phyloP scores from a whole-genome alignment of 2,888 invertebrate genomes.

The Oscheius sp. region DNA sequence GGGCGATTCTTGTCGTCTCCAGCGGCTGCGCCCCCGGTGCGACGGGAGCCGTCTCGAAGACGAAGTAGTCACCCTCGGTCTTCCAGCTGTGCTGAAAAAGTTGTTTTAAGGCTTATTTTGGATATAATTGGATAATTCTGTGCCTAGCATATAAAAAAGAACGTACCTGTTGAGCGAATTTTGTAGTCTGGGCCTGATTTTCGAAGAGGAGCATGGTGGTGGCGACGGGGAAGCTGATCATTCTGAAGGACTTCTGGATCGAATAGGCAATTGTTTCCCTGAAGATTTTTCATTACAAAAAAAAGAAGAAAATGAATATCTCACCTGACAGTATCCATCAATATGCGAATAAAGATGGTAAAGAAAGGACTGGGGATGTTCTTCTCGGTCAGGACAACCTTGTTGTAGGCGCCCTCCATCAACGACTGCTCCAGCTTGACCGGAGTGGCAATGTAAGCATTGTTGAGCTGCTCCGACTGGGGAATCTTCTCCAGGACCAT shows the following conservation, averaged over 20 bases:
- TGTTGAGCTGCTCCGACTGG: constrained; percentile 88
- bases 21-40: constrained; percentile 76
- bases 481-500: constrained; percentile 90
- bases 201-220: constrained; percentile 57
- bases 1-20: constrained; percentile 89
- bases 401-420: constrained; percentile 99
- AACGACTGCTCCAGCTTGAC: constrained; percentile 95
- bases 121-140: no score
- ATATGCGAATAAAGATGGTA: constrained; percentile 94
- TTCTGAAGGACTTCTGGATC: constrained; percentile 94
- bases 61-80: constrained; percentile 78
- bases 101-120: not conserved
- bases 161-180: constrained; percentile 52
- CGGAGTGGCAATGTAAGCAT: constrained; percentile 93
- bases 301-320: not conserved
- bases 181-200: constrained; percentile 45
- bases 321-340: constrained; percentile 90
- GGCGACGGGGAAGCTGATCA: constrained; percentile 79
- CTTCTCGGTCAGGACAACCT: constrained; percentile 90
- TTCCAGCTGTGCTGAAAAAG: constrained; percentile 31
- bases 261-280: constrained; percentile 93
- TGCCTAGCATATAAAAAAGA: not conserved
- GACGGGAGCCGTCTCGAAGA: constrained; percentile 83
- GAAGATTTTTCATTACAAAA: constrained; percentile 12
- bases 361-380: constrained; percentile 96